Evolutionary conservation across 2,113 vertebrate genomes (phyloP), one percentile per base, ranked within the genome.

Genomic region (Tenebrosternarchus preto): DNA sequence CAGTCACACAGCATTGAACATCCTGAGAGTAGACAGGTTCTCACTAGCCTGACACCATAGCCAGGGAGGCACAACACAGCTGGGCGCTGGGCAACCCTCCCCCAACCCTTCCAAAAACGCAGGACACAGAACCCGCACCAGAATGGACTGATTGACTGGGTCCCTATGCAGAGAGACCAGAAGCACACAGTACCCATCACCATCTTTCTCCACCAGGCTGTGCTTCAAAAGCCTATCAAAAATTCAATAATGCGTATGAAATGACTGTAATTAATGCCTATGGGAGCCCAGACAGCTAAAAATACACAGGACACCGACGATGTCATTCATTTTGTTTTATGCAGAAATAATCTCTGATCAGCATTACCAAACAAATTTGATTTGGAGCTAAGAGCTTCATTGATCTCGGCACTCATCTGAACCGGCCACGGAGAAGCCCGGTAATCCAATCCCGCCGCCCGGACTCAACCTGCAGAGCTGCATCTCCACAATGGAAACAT

Each of bases 351-450:
- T 83, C 86, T 87, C 82, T 82, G 88, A 91, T 90, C 88, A 89
- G 88, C 89, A 90, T 87, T 76, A 87, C 87, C 86, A 88, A 92
- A 90, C 86, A 75, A 91, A 93, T 92, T 88, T 89, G 88, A 87
- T 91, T 88, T 88, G 86, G 39, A 86, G 89, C 88, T 87, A 88
- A 92, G 90, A 90, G 92, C 87, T 87, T 82, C 88, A 92, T 91
- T 93, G 91, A 93, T 92, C 89, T 89, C 86, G 84, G 89, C 90
- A 89, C 88, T 92, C 89, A 88, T 92, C 84, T 89, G 87, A 80
- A 86, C 83, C 88, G 88, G 87, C 86, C 86, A 79, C 67, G 88
- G 89, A 88, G 89, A n/a, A 86, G 83, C 84, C 39, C 84, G 86
- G 90, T 93, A 92, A 92, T 91, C 89, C 88, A 91, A 93, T 91